A percentile compares a stretch with the other conserved stretches of the same genome.
Conservation (phyloP, 2,797 vertebrate genomes). For the Erpetoichthys calabaricus region DNA sequence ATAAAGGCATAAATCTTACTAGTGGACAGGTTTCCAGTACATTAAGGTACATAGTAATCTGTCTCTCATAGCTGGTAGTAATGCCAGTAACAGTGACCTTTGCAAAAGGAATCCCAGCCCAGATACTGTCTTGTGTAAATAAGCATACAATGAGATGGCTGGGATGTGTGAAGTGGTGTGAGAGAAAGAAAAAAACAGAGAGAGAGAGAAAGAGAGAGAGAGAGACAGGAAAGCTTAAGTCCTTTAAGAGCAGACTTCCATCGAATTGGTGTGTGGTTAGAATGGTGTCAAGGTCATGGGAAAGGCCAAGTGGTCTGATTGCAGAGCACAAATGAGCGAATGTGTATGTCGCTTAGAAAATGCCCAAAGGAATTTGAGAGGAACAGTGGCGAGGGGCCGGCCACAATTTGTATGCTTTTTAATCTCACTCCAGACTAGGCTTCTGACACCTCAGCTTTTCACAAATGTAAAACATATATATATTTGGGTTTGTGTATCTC, state of each 20-base stretch:
- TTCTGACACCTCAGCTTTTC: too few species aligned
- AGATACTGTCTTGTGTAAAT: neutral
- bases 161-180: neutral
- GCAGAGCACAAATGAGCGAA: slow-evolving; percentile 8
- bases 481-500: too few species aligned
- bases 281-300: slow-evolving; percentile 43
- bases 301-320: slow-evolving; percentile 38
- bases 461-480: too few species aligned
- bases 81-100: neutral
- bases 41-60: too few species aligned
- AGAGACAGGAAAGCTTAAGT: neutral
- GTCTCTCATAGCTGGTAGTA: neutral
- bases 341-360: slow-evolving; percentile 1
- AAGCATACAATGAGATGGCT: neutral
- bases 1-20: too few species aligned
- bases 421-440: too few species aligned
- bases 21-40: too few species aligned
- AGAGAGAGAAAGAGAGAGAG: too few species aligned
- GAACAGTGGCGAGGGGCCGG: neutral
- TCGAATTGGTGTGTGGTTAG: slow-evolving; percentile 18
- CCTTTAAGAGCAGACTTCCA: neutral
- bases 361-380: neutral
- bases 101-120: neutral
- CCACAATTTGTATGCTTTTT: too few species aligned
- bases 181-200: neutral